Base-by-base conservation (phyloP, 2,797 vertebrate species). In the Eulemur rubriventer region DNA sequence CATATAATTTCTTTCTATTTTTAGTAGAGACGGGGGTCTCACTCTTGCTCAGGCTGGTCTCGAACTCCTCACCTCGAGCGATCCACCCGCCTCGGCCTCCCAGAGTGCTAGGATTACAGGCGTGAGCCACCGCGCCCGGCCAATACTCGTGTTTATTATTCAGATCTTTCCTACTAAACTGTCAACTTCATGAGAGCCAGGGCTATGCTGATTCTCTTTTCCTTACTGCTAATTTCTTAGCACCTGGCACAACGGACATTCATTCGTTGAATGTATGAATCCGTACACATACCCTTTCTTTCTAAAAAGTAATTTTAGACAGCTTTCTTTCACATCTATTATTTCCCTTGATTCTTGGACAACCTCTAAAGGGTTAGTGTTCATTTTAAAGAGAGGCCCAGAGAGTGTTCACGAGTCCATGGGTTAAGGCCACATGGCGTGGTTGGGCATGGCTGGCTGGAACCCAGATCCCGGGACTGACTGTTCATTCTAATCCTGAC, bases 171-270 rank as follows among this genome's bases (percentile, higher is more conserved):
- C 38, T 30, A 7, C 14, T 18, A 28, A 70, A 24, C 0, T 1
- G 2, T 30, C 48, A 11, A 2, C 57, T 46, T 94, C 43, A 69
- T 8, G 22, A 86, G 69, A 70, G 38, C 72, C 24, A 24, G 67
- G 22, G 55, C 43, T 9, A 8, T 0, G 16, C 48, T 4, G 0
- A 4, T 33, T 65, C 17, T 46, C 4, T 52, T 48, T 8, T 13
- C 24, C 14, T 46, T 11, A 14, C 38, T 1, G 30, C 1, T 22
- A 5, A 33, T 6, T 59, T 89, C 83, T 69, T 11, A 50, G 63
- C 52, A 16, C 28, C 3, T 7, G 6, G 41, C 6, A 12, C 16
- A 20, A 63, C 35, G 41, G 38, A 0, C 50, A 28, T 52, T 30
- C 22, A 28, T 52, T 30, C 22, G 24, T 30, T 41, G 24, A 78